Evolutionary conservation across 1,140 invertebrate genomes (phyloP), one percentile per base, ranked within the genome.

Genomic region (Drosophila setifemur): DNA sequence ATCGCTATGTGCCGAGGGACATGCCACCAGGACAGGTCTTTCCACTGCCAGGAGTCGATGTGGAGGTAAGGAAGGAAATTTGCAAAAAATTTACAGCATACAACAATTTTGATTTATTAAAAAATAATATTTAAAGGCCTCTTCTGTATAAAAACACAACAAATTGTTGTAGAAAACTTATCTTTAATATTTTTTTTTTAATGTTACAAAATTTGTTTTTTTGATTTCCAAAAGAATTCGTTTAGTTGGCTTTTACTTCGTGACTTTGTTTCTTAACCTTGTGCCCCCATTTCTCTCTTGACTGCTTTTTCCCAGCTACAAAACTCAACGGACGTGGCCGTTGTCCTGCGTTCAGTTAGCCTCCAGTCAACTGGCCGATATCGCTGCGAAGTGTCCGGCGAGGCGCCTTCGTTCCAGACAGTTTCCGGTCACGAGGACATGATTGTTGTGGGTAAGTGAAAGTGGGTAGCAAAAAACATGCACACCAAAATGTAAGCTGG

Each of bases 341-440:
- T 96, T 19, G 92, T 93, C 37, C 89, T 96, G 43, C 91, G 91
- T 70, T 93, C 93, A 48, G 93, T 96, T 50, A 94, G 93, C 73
- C 90, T 95, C 50, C 92, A 94, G 75, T 94, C 94, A 60, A 93
- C 93, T 40, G 95, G 95, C 48, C 91, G 93, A 48, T 96, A 96
- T 91, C 92, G 94, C 78, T 96, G 95, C 85, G 95, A 96, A 90
- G 94, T 96, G 63, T 95, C 95, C 11, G 95, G 94, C 12, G 95
- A 96, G 90, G 95, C 94, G 39, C 94, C 94, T 31, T 93, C 92
- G 60, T 95, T 95, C 89, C 93, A 94, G 90, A 96, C 95, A 39
- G 94, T 95, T 68, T 94, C 94, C 50, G 94, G 95, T 81, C 93
- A 94, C 79, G 93, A 93, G 72, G 93, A 94, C 86, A 95, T 95